Base-by-base conservation (phyloP, 2,888 invertebrate genomes). In the Hanleya hanleyi region DNA sequence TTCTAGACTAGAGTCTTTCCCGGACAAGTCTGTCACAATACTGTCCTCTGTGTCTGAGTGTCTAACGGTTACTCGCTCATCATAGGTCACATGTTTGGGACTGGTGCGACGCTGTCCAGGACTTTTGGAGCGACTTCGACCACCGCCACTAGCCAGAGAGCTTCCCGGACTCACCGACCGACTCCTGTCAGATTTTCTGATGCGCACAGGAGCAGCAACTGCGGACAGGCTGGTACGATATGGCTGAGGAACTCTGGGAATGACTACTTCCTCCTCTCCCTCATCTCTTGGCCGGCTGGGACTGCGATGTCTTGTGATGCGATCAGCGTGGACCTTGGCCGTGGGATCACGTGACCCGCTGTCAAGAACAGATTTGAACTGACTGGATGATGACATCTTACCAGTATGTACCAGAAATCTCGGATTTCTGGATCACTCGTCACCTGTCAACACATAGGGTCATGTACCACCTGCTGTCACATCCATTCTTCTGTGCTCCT, bases 151-250 rank as follows among this genome's bases (percentile, higher is more conserved):
- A 22, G 47, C 70, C 18, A 67, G 26, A 15, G 18, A 71, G 38
- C 47, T 66, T 18, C 47, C 74, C 0, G 87, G 84, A 76, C 84
- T 84, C 3, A 82, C 78, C 9, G 86, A 86, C 33, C 85, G 78
- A 74, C 84, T 83, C 35, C 86, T 71, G 57, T 83, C 83, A n/a
- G 76, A 69, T 22, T 76, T 82, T 4, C 57, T 71, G 33, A 81
- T 78, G 68, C 82, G 73, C 18, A 78, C 74, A 6, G 86, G 86
- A 1, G 84, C 79, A n/a, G 83, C 79, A 32, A 86, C 83, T 0
- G 88, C 88, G 67, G 87, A 87, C 74, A 88, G 87, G 70, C 87
- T 87, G 38, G 88, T 88, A 38, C 85, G 79, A 77, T 88, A 88
- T 0, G 87, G 85, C 77, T 88, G 88, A 0, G 86, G 77, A 51